Conservation (phyloP, 2,888 invertebrate species). For the Tinea trinotella region DNA sequence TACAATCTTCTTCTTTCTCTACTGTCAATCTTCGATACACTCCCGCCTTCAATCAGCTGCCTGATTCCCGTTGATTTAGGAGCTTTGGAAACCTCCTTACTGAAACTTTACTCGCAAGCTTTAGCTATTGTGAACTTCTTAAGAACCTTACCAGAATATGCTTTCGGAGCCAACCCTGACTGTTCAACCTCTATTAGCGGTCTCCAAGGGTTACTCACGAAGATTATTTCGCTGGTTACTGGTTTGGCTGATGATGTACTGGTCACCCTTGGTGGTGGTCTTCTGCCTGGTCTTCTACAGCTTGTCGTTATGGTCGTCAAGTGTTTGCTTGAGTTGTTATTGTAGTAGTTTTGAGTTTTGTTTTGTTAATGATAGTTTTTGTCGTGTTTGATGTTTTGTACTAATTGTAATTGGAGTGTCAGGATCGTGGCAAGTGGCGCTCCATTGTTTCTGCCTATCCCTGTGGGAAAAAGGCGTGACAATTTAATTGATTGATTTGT, state of each 20-base stretch:
- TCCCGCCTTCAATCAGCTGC: constrained; percentile 52
- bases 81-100: constrained; percentile 52
- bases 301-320: constrained; percentile 50
- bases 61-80: constrained; percentile 56
- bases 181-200: constrained; percentile 22
- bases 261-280: constrained; percentile 46
- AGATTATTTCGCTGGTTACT: constrained; percentile 38
- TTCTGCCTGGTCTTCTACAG: constrained; percentile 51
- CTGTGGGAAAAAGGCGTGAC: too few relatives aligned
- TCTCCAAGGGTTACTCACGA: constrained; percentile 44
- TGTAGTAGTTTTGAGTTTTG: constrained; percentile 27
- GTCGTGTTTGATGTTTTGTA: too few relatives aligned
- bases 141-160: constrained; percentile 50
- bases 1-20: constrained; percentile 60
- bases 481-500: too few relatives aligned
- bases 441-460: too few relatives aligned
- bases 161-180: constrained; percentile 49
- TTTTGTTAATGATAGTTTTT: neutral
- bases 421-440: too few relatives aligned
- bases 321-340: constrained; percentile 39
- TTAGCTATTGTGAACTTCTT: constrained; percentile 60
- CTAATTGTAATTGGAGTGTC: too few relatives aligned
- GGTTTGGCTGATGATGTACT: constrained; percentile 51
- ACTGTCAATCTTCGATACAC: constrained; percentile 58
- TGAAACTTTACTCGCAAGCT: constrained; percentile 58